phyloP scores from a whole-genome alignment of 2,797 vertebrate species.

The Sebastes nivosus region DNA sequence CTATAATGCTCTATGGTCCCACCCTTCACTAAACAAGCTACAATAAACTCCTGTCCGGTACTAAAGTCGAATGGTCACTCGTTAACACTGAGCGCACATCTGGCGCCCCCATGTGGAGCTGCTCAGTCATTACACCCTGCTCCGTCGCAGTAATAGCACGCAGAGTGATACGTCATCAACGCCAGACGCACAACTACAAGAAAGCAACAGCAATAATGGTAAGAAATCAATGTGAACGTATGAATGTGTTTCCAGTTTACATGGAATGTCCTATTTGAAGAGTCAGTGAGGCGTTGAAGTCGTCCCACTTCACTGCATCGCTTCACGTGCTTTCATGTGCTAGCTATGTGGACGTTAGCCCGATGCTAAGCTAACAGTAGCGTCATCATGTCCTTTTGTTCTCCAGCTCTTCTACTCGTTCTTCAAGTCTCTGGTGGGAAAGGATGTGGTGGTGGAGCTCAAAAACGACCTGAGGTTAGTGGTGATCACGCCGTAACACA shows the following conservation, averaged over 20 bases:
- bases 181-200: constrained; percentile 20
- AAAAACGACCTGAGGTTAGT: constrained; percentile 93
- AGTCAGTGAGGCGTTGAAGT: accelerated
- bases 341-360: not conserved
- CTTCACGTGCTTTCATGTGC: not conserved
- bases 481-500: accelerated
- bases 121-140: not conserved
- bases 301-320: accelerated
- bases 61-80: not conserved
- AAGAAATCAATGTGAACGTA: not conserved
- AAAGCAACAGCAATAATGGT: constrained; percentile 66
- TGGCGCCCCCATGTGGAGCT: constrained; percentile 44
- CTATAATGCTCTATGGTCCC: not conserved
- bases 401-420: constrained; percentile 95
- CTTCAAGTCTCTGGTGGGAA: constrained; percentile 95
- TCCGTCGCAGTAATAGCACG: constrained; percentile 29
- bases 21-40: not conserved
- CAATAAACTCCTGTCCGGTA: not conserved
- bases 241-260: not conserved
- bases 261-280: accelerated
- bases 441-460: constrained; percentile 96
- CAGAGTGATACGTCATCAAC: constrained; percentile 37
- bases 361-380: constrained; percentile 57
- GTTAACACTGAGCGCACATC: not conserved
- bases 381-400: constrained; percentile 28